phyloP scores from a whole-genome alignment of 2,797 vertebrate genomes.

The Falco novaeseelandiae region DNA sequence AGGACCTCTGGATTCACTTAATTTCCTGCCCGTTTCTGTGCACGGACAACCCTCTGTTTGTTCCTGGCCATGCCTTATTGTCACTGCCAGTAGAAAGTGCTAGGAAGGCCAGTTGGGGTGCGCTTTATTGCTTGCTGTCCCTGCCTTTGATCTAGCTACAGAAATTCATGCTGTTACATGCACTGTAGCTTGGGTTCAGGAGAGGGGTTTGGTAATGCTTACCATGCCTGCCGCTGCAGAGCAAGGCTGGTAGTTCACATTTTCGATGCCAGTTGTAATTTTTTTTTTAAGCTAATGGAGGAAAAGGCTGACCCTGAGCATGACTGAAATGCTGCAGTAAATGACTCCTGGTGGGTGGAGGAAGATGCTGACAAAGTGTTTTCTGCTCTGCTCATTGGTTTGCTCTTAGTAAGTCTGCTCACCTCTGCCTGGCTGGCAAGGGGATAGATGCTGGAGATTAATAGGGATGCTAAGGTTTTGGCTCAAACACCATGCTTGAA shows the following conservation, averaged over 20 bases:
- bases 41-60: neutral
- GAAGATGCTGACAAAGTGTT: neutral
- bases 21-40: neutral
- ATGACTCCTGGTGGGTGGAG: neutral
- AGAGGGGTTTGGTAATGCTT: neutral
- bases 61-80: neutral
- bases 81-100: neutral
- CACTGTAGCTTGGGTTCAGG: neutral
- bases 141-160: neutral
- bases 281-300: neutral
- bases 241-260: neutral
- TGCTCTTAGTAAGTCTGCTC: neutral
- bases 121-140: neutral
- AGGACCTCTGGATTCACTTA: constrained; percentile 1
- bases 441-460: neutral
- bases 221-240: accelerated
- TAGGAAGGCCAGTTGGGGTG: neutral
- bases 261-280: neutral
- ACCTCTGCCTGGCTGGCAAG: neutral
- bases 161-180: neutral
- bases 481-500: neutral
- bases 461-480: neutral
- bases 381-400: neutral
- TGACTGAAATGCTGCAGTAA: neutral
- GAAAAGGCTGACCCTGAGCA: neutral